Base-by-base conservation (phyloP, 2,797 vertebrate genomes). In the Sebastes taczanowskii region DNA sequence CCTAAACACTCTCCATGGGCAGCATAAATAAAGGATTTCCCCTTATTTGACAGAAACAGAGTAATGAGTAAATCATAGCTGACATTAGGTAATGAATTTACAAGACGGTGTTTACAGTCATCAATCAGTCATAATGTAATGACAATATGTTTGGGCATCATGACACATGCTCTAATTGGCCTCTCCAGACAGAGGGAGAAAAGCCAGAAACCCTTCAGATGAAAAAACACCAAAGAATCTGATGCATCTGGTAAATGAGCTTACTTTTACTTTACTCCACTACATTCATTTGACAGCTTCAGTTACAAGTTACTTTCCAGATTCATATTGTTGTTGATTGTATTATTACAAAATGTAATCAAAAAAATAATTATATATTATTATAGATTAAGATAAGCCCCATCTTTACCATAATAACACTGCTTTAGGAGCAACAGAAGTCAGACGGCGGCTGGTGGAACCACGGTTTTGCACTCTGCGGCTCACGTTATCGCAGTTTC, bases 1-100 rank as follows among this genome's bases (percentile, higher is more conserved):
- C 32, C n/a, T 30, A 63, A 74, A 74, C 42, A 20, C 66, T 29
- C 23, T 71, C 29, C 52, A 29, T 52, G 49, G 60, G 53, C 35
- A 30, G 73, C 77, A 77, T 88, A 22, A 91, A 92, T 86, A 80
- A 74, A 80, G 20, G 6, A 87, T 29, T 6, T 30, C 22, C 30
- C 25, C 29, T 70, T 71, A 74, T 59, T 84, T 67, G 60, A 82
- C 60, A 46, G 55, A 74, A 32, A 82, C 8, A 22, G 27, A 74
- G 30, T 60, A 30, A 64, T 38, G 13, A 76, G 42, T 59, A 84
- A 76, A 87, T 66, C 22, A 52, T 23, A 22, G 27, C 58, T 56
- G 72, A 72, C 65, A 76, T 77, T 71, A 71, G 62, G 35, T 68
- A 82, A 63, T 65, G 61, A 74, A 62, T 52, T 66, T 13, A 71